Evolutionary conservation across 2,888 invertebrate species (phyloP).

Genomic region (Sceliomorpha sp.): DNA sequence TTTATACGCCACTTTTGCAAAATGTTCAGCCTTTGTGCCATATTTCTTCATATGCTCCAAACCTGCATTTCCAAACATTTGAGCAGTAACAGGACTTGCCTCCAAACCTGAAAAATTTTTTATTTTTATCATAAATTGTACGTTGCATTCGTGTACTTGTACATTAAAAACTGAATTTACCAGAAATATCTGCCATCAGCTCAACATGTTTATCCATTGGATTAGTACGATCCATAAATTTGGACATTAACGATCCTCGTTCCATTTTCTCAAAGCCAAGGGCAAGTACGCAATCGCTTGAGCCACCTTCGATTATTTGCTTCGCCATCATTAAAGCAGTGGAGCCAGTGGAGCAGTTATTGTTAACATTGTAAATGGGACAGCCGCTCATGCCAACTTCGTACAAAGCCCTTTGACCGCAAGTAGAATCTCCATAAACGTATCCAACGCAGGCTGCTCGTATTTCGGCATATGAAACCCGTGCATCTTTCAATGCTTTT

Average conservation of each 20-base stretch:
- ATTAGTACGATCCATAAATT: constrained; percentile 90
- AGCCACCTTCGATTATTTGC: constrained; percentile 94
- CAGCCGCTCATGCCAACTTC: constrained; percentile 97
- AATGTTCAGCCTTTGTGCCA: constrained; percentile 94
- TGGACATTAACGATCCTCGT: constrained; percentile 90
- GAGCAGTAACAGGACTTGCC: constrained; percentile 93
- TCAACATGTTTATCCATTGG: constrained; percentile 94
- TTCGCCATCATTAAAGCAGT: constrained; percentile 94
- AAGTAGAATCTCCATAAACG: constrained; percentile 97
- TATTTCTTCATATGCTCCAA: constrained; percentile 97
- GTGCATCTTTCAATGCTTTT: constrained; percentile 92
- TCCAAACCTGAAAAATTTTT: constrained; percentile 81
- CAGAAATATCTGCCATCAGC: constrained; percentile 91
- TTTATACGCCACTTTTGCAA: constrained; percentile 98
- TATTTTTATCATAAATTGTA: background rate
- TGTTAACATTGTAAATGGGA: constrained; percentile 98
- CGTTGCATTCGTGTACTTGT: no score
- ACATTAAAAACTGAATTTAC: constrained; percentile 73
- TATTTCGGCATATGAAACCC: constrained; percentile 87
- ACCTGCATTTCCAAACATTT: constrained; percentile 98
- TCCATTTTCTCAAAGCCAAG: constrained; percentile 99
- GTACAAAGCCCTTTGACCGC: constrained; percentile 97
- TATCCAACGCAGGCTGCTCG: constrained; percentile 96
- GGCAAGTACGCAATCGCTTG: constrained; percentile 93
- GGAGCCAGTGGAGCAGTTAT: constrained; percentile 98